These are phyloP conservation scores for Gallinago nigripennis DNA, from an alignment of 2,797 vertebrate species.

Conservation along the genomic window DNA sequence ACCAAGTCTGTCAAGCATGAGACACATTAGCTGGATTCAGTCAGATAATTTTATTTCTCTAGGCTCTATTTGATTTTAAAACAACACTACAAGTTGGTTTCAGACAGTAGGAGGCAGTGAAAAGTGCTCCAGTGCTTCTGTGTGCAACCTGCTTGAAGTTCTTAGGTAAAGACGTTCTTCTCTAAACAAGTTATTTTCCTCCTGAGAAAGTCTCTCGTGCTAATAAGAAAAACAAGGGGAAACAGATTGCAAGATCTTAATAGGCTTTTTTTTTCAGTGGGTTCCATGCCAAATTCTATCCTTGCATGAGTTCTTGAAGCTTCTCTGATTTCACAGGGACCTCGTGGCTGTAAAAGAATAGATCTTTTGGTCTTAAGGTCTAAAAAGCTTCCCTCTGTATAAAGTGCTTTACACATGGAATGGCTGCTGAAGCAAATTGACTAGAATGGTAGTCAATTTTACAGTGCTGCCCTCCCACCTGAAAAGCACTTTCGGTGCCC, in stretches of 20 bases:
- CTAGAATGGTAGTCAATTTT: constrained; percentile 58
- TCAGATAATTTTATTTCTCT: not conserved
- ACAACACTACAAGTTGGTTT: not conserved
- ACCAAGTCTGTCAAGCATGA: not conserved
- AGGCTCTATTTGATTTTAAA: not conserved
- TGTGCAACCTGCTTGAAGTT: not conserved
- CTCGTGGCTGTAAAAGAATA: not conserved
- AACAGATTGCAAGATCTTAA: constrained; percentile 29
- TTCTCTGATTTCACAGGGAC: constrained; percentile 39
- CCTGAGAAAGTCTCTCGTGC: not conserved
- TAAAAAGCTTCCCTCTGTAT: constrained; percentile 39
- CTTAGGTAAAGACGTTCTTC: not conserved
- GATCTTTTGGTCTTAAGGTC: constrained; percentile 32
- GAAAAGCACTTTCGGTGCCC: constrained; percentile 51
- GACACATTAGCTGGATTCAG: not conserved
- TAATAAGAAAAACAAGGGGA: constrained; percentile 33
- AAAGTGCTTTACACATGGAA: constrained; percentile 65
- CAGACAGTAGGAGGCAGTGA: constrained; percentile 2
- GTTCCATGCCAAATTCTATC: constrained; percentile 18
- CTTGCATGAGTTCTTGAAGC: not conserved
- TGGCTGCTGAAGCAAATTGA: constrained; percentile 62
- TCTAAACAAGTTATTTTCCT: constrained; percentile 19
- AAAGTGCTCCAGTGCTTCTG: not conserved
- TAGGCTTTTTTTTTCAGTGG: not conserved
- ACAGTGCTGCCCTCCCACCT: constrained; percentile 47